Evolutionary conservation across 2,888 invertebrate genomes (phyloP), one percentile per base, ranked within the genome.

Genomic region (Argynnis bischoffii): DNA sequence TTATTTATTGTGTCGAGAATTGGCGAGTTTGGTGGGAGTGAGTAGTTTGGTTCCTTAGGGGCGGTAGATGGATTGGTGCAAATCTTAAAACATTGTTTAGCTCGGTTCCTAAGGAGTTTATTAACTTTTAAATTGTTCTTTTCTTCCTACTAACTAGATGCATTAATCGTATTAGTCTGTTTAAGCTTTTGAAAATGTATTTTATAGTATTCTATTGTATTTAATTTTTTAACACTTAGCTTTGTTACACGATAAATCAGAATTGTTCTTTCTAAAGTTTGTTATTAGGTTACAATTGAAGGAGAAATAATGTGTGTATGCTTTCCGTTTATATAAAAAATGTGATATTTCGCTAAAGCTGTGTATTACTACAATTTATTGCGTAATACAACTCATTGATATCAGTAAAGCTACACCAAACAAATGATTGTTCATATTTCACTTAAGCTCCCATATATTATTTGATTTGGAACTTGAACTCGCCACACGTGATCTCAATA

Each of bases 1-100:
- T 87, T 90, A 90, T 92, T 92, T 92, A 92, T 91, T 80, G 90
- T 81, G 78, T 75, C 74, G 76, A 78, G 81, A 81, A 88, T 89
- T 87, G 87, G 82, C 79, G 82, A 72, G 71, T 69, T 68, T 66
- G 55, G 66, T 66, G 72, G 76, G 76, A 75, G 76, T 74, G 76
- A 74, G 75, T 72, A 70, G 72, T 77, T 77, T 66, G 53, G 67
- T 67, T 65, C 66, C 64, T 64, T 64, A 64, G 72, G 72, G 72
- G 61, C 53, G 64, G 53, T 55, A 71, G 74, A 74, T 70, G 70
- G 71, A 72, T 69, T 66, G 72, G 66, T 67, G 64, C 59, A 63
- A 69, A 61, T 67, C 67, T 55, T 46, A 59, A 18, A 64, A 47
- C 53, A 56, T 67, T 61, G 55, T 56, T 69, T 63, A 55, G 60